Evolutionary conservation across 2,113 vertebrate species (phyloP).

Genomic region (Athene cunicularia): DNA sequence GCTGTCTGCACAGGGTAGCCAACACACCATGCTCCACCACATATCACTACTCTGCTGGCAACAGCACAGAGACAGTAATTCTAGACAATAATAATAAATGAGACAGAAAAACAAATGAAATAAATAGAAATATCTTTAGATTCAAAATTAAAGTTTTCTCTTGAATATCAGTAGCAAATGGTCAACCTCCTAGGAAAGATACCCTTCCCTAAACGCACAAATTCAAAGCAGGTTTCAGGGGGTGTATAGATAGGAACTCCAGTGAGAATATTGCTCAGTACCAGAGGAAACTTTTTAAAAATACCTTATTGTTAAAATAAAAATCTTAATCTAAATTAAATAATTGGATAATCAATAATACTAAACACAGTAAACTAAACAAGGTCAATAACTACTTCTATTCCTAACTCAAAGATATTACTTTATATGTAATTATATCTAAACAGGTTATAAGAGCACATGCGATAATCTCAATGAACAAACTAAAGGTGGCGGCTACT

Average conservation of each 20-base stretch:
- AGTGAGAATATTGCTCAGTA: background rate
- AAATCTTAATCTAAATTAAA: background rate
- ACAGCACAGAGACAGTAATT: accelerated
- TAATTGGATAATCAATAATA: background rate
- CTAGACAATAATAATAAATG: background rate
- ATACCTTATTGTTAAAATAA: background rate
- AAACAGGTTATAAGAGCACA: background rate
- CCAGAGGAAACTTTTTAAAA: background rate
- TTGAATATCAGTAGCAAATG: background rate
- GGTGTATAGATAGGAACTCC: background rate
- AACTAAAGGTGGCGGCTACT: background rate
- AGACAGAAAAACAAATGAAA: background rate
- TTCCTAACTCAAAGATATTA: background rate
- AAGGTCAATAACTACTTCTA: background rate
- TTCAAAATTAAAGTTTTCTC: background rate
- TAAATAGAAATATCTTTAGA: background rate
- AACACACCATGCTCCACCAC: background rate
- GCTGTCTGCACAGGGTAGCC: background rate
- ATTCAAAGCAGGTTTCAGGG: background rate
- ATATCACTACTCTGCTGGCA: background rate
- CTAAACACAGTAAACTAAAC: background rate
- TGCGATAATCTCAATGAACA: background rate
- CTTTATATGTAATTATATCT: background rate
- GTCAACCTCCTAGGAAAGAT: background rate
- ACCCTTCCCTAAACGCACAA: background rate